A percentile compares a stretch with the other conserved stretches of the same genome.
Evolutionary conservation across 2,113 vertebrate species (phyloP).

Genomic region (Nothobranchius kuhntae): DNA sequence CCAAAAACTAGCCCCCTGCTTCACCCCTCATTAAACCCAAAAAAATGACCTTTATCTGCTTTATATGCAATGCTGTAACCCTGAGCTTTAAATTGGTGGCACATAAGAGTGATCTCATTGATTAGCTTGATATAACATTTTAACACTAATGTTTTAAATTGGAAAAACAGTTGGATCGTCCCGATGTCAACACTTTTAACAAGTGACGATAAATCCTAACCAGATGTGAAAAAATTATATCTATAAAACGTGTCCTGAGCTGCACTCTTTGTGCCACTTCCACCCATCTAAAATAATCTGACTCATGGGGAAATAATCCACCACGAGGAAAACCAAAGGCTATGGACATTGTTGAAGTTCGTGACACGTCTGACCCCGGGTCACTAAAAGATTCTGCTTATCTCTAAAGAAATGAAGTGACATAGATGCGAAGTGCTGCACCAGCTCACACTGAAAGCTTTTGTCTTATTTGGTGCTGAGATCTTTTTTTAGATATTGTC

Average conservation of each 20-base stretch:
- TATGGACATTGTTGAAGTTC: no score
- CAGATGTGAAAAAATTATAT: neutral
- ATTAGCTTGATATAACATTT: no score
- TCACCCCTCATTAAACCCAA: neutral
- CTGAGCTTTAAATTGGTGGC: neutral
- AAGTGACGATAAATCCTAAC: neutral
- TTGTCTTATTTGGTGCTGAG: constrained; percentile 50
- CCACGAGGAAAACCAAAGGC: no score
- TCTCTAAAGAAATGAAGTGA: constrained; percentile 42
- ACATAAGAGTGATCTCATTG: neutral
- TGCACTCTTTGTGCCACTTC: neutral
- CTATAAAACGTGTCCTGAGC: neutral
- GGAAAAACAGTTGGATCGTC: neutral
- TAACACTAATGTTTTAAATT: no score
- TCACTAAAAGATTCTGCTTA: no score
- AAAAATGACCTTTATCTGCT: neutral
- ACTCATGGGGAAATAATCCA: no score
- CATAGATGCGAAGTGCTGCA: constrained; percentile 28
- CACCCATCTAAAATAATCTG: no score
- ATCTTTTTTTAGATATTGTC: constrained; percentile 65
- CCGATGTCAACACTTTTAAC: neutral
- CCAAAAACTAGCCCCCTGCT: neutral
- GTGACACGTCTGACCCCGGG: no score
- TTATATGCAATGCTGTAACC: neutral
- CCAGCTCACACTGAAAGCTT: constrained; percentile 19